Evolutionary conservation across 2,888 invertebrate genomes (phyloP), one percentile per base, ranked within the genome.

Genomic region (Alloplasta piceator): DNA sequence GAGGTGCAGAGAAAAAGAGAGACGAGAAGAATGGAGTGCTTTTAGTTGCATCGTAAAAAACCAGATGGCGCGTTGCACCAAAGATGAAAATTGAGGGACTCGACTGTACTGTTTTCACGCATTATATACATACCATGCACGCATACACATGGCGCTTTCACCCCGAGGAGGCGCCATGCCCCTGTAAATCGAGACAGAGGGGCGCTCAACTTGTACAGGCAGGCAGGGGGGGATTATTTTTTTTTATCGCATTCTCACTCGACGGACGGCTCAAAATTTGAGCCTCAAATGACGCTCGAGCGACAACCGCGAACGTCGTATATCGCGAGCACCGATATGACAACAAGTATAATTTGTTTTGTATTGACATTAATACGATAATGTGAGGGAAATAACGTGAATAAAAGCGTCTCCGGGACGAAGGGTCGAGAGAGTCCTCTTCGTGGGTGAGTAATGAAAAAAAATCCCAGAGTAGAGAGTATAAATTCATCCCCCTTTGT

Each of bases 281-380:
- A 4, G 46, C 56, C 67, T 63, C 78, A 68, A 64, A 75, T 75
- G 75, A 75, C 73, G 67, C 63, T 48, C 66, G 66, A 26, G 61
- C 67, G 55, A 73, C 80, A 48, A 50, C 68, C 64, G 77, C 78
- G 70, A 78, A 10, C 55, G 67, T 75, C 68, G 61, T 60, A 46
- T n/a, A 66, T 48, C 48, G 58, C 38, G 71, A 58, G 78, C 83
- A 88, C 85, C 86, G 87, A 86, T 85, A 86, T 87, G 87, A 89
- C 87, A 88, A 89, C 87, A 88, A 89, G 83, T 85, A 5, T 67
- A 61, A 85, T 89, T 85, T 89, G 87, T 87, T 89, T 88, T 87
- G 50, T 87, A 88, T 86, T 87, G 86, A 86, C 84, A 86, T 82
- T 64, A 80, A 3, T 26, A 63, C 72, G 86, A 88, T 85, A 86